Evolutionary conservation across 2,797 vertebrate genomes (phyloP).

Genomic region (Gouania willdenowi): DNA sequence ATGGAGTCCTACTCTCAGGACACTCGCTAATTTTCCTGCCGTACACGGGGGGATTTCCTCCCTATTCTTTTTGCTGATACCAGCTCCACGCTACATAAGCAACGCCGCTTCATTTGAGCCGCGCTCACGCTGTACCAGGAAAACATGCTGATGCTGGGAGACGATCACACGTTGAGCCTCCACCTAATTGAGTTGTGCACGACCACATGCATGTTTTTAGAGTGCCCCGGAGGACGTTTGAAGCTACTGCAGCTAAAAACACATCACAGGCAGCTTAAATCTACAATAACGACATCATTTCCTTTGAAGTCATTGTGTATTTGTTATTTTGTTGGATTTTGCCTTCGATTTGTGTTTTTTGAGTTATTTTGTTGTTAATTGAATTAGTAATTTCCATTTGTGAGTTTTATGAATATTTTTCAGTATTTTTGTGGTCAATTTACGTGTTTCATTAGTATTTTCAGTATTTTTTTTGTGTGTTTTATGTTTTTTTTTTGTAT

Average conservation of each 20-base stretch:
- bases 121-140: constrained; percentile 19
- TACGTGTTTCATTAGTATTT: too few species aligned
- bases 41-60: constrained; percentile 39
- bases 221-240: constrained; percentile 23
- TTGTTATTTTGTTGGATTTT: too few species aligned
- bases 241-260: constrained; percentile 9
- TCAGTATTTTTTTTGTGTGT: too few species aligned
- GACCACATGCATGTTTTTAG: constrained; percentile 37
- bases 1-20: constrained; percentile 55
- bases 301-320: too few species aligned
- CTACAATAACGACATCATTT: constrained; percentile 32
- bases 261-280: constrained; percentile 27
- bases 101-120: constrained; percentile 32
- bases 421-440: too few species aligned
- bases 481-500: too few species aligned
- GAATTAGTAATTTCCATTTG: too few species aligned
- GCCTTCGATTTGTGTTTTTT: too few species aligned
- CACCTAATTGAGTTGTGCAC: constrained; percentile 29
- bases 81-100: constrained; percentile 25
- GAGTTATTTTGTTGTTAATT: too few species aligned
- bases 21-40: constrained; percentile 48
- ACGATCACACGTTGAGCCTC: constrained; percentile 17
- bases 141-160: constrained; percentile 10
- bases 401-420: too few species aligned
- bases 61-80: constrained; percentile 31